Evolutionary conservation across 2,797 vertebrate genomes (phyloP).

Genomic region (Leuciscus waleckii): DNA sequence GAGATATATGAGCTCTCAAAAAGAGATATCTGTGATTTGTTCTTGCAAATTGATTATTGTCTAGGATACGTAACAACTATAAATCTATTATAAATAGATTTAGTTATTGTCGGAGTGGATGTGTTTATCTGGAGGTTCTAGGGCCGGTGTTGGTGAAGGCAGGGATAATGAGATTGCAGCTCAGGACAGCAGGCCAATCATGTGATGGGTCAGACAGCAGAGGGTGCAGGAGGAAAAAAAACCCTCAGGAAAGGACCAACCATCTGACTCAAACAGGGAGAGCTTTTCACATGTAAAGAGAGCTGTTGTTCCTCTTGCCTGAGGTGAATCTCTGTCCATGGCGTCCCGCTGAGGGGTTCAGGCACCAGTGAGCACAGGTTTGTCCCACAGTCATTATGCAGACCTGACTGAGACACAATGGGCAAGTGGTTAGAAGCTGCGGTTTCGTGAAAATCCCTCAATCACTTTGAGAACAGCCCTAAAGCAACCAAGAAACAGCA

Average conservation of each 20-base stretch:
- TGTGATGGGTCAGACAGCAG: constrained; percentile 51
- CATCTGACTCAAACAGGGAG: constrained; percentile 61
- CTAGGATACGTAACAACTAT: not conserved
- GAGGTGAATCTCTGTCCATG: constrained; percentile 56
- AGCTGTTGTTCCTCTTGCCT: constrained; percentile 62
- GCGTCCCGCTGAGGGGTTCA: constrained; percentile 53
- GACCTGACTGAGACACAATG: constrained; percentile 9
- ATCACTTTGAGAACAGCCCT: not conserved
- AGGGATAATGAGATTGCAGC: constrained; percentile 29
- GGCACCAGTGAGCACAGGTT: constrained; percentile 38
- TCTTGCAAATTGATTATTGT: not conserved
- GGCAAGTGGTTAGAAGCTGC: not conserved
- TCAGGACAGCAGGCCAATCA: constrained; percentile 44
- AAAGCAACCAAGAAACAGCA: not conserved
- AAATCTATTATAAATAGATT: not conserved
- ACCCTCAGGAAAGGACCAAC: constrained; percentile 54
- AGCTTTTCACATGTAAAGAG: constrained; percentile 63
- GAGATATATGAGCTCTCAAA: constrained; percentile 11
- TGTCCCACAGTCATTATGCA: constrained; percentile 7
- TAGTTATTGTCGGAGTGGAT: not conserved
- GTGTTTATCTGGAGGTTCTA: constrained; percentile 9
- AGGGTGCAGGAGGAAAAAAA: constrained; percentile 36
- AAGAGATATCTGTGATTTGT: constrained; percentile 24
- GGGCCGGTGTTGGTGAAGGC: constrained; percentile 1
- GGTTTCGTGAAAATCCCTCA: not conserved